Evolutionary conservation across 2,113 vertebrate species (phyloP).

Genomic region (Heliornis fulica): DNA sequence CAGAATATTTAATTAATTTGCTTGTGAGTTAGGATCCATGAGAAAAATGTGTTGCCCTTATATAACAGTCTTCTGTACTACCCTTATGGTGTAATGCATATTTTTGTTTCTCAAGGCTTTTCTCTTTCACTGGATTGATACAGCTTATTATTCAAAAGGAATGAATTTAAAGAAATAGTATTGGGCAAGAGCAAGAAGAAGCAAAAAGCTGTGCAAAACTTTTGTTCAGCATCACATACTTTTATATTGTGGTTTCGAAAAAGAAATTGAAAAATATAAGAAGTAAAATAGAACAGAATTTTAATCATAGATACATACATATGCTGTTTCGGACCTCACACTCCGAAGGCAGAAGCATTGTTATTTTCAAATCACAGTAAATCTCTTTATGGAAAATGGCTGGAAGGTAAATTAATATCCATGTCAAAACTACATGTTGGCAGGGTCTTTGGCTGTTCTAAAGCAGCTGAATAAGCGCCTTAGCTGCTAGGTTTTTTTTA

Average conservation of each 20-base stretch:
- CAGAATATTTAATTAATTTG: background rate
- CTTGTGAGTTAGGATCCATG: background rate
- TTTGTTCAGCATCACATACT: background rate
- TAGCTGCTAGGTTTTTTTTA: background rate
- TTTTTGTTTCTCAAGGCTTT: background rate
- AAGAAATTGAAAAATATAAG: background rate
- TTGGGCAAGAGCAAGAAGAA: background rate
- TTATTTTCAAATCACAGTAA: constrained; percentile 10
- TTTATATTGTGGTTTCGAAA: background rate
- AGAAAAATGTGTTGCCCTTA: background rate
- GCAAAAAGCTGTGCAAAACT: background rate
- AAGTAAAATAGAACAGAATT: background rate
- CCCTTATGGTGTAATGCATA: background rate
- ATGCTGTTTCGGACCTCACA: background rate
- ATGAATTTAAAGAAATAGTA: background rate
- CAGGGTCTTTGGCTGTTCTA: background rate
- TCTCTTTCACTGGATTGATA: background rate
- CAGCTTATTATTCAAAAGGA: background rate
- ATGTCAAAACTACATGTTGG: background rate
- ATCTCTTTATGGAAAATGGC: background rate
- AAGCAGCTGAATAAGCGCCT: background rate
- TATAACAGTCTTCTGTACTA: background rate
- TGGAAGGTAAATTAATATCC: constrained; percentile 23
- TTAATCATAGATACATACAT: background rate
- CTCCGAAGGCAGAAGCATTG: background rate